Evolutionary conservation across 2,888 invertebrate genomes (phyloP).

Genomic region (Ophioninae sp.): DNA sequence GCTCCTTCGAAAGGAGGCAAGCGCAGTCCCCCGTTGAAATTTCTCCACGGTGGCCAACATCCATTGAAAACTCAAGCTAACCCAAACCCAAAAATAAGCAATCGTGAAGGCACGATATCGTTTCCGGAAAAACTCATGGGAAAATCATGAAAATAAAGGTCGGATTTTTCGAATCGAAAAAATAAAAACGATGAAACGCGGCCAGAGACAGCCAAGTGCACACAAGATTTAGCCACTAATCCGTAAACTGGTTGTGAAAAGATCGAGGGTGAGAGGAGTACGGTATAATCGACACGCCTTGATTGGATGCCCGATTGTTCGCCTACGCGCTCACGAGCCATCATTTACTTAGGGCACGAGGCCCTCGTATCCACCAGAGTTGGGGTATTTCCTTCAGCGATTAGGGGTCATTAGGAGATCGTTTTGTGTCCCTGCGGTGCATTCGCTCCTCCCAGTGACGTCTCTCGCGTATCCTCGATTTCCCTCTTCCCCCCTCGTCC

Average conservation of each 20-base stretch:
- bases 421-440: constrained; percentile 76
- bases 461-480: constrained; percentile 24
- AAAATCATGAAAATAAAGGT: not conserved
- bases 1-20: too few relatives aligned
- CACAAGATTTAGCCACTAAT: constrained; percentile 4
- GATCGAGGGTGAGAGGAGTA: constrained; percentile 17
- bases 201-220: not conserved
- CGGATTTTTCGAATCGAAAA: not conserved
- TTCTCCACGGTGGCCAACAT: too few relatives aligned
- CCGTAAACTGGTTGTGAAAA: constrained; percentile 25
- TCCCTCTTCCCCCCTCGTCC: too few relatives aligned
- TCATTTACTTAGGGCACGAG: constrained; percentile 76
- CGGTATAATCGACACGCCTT: constrained; percentile 59
- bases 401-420: constrained; percentile 79
- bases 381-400: constrained; percentile 75
- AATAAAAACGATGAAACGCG: not conserved
- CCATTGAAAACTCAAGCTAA: too few relatives aligned
- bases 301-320: constrained; percentile 61
- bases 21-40: too few relatives aligned
- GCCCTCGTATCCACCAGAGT: constrained; percentile 63
- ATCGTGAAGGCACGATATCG: too few relatives aligned
- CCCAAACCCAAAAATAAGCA: too few relatives aligned
- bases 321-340: constrained; percentile 62
- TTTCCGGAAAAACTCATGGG: too few relatives aligned
- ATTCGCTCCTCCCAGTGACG: constrained; percentile 48